A percentile compares a stretch with the other conserved stretches of the same genome.
These are phyloP conservation scores for Musca vetustissima DNA, from an alignment of 1,140 invertebrate species.

Conservation along the genomic window DNA sequence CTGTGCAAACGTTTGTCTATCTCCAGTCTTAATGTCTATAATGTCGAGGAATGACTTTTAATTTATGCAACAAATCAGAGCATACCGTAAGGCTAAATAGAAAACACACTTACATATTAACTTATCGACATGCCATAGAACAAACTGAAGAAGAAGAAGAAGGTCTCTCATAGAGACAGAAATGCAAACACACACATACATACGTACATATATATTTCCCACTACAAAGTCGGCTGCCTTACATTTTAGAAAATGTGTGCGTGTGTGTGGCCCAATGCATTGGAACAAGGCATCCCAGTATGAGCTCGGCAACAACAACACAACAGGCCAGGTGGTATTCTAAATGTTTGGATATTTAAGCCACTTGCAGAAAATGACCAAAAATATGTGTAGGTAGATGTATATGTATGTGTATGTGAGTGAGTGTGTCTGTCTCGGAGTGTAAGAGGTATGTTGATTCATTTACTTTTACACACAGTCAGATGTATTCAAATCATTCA, in stretches of 20 bases:
- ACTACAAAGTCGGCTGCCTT: not conserved
- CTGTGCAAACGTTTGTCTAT: not conserved
- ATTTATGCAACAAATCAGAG: constrained; percentile 23
- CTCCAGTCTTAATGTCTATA: not conserved
- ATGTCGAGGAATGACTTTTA: constrained; percentile 16
- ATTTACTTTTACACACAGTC: not conserved
- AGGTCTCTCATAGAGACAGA: not conserved
- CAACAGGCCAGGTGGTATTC: constrained; percentile 6
- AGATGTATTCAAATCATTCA: not conserved
- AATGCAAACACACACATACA: not conserved
- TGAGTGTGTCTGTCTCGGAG: constrained; percentile 1
- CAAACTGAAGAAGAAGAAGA: too few species aligned
- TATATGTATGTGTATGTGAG: not conserved
- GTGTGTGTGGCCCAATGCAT: not conserved
- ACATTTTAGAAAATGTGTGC: not conserved
- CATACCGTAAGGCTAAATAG: constrained; percentile 19
- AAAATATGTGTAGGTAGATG: constrained; percentile 5
- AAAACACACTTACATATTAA: not conserved
- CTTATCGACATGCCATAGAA: too few species aligned
- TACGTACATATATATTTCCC: not conserved
- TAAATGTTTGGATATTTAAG: constrained; percentile 23
- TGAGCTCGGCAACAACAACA: too few species aligned
- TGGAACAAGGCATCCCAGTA: not conserved
- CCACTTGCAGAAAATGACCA: constrained; percentile 1
- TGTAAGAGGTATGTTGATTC: constrained; percentile 3